Base-by-base conservation (phyloP, 1,140 invertebrate genomes). In the Apis laboriosa region DNA sequence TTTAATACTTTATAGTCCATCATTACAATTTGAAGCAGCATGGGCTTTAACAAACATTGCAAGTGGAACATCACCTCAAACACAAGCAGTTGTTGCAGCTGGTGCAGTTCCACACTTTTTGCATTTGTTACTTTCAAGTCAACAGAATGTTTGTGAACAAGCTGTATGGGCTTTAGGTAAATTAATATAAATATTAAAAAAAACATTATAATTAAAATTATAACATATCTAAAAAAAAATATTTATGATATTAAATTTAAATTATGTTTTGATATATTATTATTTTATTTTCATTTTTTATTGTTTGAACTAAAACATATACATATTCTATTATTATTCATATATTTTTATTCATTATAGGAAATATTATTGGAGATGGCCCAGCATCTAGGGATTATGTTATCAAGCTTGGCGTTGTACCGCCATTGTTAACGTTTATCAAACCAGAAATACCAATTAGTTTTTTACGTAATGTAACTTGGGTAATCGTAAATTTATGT, bases 31-130 rank as follows among this genome's bases (percentile, higher is more conserved):
- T 94, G 99, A 99, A 95, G 98, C 99, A 83, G 98, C 99, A 21
- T 99, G 99, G 99, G 99, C 99, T 70, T 95, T 99, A 82, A 99
- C 99, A 86, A 99, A 99, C 92, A 99, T 99, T 91, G 99, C 99
- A 8, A 99, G 98, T 73, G 99, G 99, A 73, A 99, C 98, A 67
- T 99, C 98, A 1, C 95, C 96, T 88, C 99, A 99, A 95, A 99
- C 99, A 34, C 98, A 99, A 89, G 96, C 98, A 93, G 99, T 99
- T 49, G 98, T 99, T 8, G 95, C 96, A 86, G 98, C 98, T 67
- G 97, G 98, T 89, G 99, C 99, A 77, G 99, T 99, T 66, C 99
- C 99, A 75, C 95, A 98, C 68, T 99, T 99, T 94, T 94, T 99
- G 70, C 96, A 97, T 91, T 95, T 99, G 73, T 95, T 99, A 28